Evolutionary conservation across 2,113 vertebrate genomes (phyloP).

Genomic region (Orcinus orca): DNA sequence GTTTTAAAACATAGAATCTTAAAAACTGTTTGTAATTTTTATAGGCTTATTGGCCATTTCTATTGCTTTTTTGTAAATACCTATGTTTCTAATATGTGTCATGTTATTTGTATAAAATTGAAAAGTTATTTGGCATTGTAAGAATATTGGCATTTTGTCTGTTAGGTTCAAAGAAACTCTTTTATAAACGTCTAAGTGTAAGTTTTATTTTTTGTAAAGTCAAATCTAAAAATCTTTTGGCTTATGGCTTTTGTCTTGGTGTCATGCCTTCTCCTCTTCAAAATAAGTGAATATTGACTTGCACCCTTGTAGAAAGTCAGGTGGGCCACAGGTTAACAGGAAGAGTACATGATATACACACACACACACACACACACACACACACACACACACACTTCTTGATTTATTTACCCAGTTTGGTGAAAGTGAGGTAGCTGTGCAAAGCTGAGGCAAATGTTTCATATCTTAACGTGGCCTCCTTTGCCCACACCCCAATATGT

Average conservation of each 20-base stretch:
- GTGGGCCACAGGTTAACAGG: neutral
- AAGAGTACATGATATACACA: neutral
- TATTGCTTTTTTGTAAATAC: neutral
- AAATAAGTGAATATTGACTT: neutral
- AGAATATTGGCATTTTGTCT: neutral
- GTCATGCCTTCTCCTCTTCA: neutral
- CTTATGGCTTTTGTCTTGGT: neutral
- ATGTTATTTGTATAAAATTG: neutral
- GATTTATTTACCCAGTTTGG: neutral
- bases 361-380: neutral
- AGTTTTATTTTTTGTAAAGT: neutral
- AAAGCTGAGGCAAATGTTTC: neutral
- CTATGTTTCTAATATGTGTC: neutral
- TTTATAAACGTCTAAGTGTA: neutral
- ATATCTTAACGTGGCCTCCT: neutral
- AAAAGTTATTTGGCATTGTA: neutral
- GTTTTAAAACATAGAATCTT: neutral
- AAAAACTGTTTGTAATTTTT: neutral
- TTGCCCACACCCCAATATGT: neutral
- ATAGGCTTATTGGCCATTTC: neutral
- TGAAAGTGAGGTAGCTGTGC: neutral
- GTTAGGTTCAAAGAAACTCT: neutral
- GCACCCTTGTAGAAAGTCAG: neutral
- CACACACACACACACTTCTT: neutral
- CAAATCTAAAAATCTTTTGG: neutral